These are phyloP conservation scores for Pectinophora gossypiella DNA, from an alignment of 1,140 invertebrate genomes.

Conservation along the genomic window DNA sequence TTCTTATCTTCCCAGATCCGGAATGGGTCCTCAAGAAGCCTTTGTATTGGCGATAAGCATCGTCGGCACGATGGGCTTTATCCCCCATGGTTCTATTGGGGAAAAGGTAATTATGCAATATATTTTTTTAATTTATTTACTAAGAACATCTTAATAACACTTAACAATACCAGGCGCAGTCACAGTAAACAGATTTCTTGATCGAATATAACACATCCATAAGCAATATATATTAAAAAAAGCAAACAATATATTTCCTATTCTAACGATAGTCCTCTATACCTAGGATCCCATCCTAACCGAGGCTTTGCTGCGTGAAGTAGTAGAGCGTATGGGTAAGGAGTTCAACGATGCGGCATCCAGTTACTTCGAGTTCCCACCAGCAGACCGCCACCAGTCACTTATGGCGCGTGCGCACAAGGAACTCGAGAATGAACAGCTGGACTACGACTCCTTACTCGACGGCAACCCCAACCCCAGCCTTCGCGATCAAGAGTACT, in stretches of 20 bases:
- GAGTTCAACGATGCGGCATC: slow-evolving; percentile 79
- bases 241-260: too few species aligned
- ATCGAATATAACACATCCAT: too few species aligned
- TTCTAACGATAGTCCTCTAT: slow-evolving; percentile 4
- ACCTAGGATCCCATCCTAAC: slow-evolving; percentile 71
- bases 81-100: slow-evolving; percentile 72
- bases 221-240: too few species aligned
- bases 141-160: too few species aligned
- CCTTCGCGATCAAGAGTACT: slow-evolving; percentile 91
- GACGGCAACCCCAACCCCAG: slow-evolving; percentile 82
- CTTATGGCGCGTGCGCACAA: slow-evolving; percentile 74
- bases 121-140: too few species aligned
- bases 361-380: slow-evolving; percentile 80
- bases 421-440: slow-evolving; percentile 76
- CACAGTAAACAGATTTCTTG: too few species aligned
- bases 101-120: slow-evolving; percentile 50
- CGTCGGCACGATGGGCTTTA: slow-evolving; percentile 59
- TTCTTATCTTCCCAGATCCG: slow-evolving; percentile 38
- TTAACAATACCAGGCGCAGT: too few species aligned
- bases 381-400: slow-evolving; percentile 70
- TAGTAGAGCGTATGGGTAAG: slow-evolving; percentile 82
- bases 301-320: slow-evolving; percentile 79
- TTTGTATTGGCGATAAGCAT: slow-evolving; percentile 60
- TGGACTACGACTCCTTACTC: slow-evolving; percentile 80
- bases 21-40: slow-evolving; percentile 44